Conservation (phyloP, 2,888 invertebrate genomes). For the Papilio protenor region DNA sequence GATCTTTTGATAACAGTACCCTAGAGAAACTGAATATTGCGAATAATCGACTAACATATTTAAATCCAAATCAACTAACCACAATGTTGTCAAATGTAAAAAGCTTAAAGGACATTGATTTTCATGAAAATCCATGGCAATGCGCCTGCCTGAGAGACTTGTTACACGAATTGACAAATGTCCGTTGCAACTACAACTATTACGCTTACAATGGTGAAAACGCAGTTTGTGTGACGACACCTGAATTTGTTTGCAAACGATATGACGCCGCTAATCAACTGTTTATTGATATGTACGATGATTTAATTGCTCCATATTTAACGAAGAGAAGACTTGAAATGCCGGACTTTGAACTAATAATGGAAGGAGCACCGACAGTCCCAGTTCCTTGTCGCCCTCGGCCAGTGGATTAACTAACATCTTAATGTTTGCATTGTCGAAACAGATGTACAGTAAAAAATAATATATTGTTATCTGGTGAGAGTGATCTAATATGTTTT, state of each 20-base stretch:
- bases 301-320: background rate
- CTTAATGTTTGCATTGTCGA: background rate
- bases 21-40: constrained; percentile 47
- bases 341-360: background rate
- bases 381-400: constrained; percentile 10
- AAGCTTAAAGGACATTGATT: constrained; percentile 30
- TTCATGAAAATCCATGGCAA: constrained; percentile 50
- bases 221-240: constrained; percentile 61
- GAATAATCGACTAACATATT: constrained; percentile 47
- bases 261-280: constrained; percentile 55
- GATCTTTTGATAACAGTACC: constrained; percentile 43
- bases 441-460: too few relatives aligned
- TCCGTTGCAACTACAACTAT: constrained; percentile 54
- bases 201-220: constrained; percentile 58
- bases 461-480: too few relatives aligned
- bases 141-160: constrained; percentile 48
- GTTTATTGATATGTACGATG: constrained; percentile 57
- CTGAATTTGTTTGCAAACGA: constrained; percentile 61
- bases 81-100: constrained; percentile 22
- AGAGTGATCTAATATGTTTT: too few relatives aligned
- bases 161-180: constrained; percentile 44
- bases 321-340: background rate
- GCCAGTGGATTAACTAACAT: background rate
- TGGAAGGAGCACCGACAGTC: constrained; percentile 3
- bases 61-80: constrained; percentile 45